Evolutionary conservation across 2,113 vertebrate species (phyloP).

Genomic region (Lota lota): DNA sequence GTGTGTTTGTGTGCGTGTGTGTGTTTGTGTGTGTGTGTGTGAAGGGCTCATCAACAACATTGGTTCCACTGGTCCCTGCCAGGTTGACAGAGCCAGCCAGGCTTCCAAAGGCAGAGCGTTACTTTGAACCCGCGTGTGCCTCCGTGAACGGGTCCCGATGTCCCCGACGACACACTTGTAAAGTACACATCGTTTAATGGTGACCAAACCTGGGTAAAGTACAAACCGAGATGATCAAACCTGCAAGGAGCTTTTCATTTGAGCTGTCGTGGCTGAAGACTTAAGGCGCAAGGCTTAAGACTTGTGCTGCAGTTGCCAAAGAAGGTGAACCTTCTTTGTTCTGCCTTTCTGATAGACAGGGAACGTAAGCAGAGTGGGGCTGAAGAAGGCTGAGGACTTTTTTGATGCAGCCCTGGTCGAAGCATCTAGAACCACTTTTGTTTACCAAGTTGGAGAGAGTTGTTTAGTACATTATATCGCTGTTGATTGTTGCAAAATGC

Average conservation of each 20-base stretch:
- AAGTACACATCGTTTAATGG: too few relatives aligned
- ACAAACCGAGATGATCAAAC: neutral
- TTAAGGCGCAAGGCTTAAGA: constrained; percentile 5
- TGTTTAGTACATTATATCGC: constrained; percentile 36
- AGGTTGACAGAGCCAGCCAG: neutral
- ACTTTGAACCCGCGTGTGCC: neutral
- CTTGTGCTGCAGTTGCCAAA: constrained; percentile 60
- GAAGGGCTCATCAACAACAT: neutral
- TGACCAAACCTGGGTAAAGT: neutral
- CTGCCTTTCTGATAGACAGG: constrained; percentile 48
- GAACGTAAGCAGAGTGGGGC: constrained; percentile 22
- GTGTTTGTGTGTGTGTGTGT: neutral
- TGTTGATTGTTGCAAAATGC: constrained; percentile 23
- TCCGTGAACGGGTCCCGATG: neutral
- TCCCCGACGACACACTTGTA: neutral
- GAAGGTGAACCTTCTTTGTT: constrained; percentile 25
- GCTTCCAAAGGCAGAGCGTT: neutral
- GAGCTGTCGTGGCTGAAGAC: constrained; percentile 1
- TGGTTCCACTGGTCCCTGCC: neutral
- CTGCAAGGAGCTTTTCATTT: neutral
- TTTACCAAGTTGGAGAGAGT: constrained; percentile 20
- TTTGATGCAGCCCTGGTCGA: constrained; percentile 31
- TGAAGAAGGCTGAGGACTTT: constrained; percentile 53
- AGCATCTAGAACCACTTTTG: constrained; percentile 20
- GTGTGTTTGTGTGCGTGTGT: too few relatives aligned